Percentiles rank a stretch among this genome's conserved stretches.
These are phyloP conservation scores for Scytalopus superciliaris DNA, from an alignment of 2,113 vertebrate genomes.

Conservation along the genomic window DNA sequence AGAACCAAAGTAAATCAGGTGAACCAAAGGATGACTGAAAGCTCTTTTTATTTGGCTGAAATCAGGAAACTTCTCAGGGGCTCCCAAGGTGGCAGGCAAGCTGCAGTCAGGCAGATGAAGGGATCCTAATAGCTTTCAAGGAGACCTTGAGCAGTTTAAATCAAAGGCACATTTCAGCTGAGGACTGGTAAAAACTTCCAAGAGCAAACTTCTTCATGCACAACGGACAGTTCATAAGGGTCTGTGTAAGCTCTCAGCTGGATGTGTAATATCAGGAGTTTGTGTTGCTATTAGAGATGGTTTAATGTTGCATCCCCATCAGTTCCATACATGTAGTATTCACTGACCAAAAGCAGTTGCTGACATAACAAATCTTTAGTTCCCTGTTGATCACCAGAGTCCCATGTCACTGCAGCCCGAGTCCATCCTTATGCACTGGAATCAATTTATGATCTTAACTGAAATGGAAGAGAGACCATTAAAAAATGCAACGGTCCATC, in stretches of 20 bases:
- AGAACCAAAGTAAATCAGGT: not conserved
- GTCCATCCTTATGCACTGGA: not conserved
- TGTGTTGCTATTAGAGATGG: not conserved
- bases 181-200: not conserved
- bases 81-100: not conserved
- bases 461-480: not conserved
- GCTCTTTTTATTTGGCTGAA: not conserved
- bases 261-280: not conserved
- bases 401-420: fast-evolving
- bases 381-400: not conserved
- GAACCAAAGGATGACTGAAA: not conserved
- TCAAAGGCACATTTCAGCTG: not conserved
- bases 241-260: not conserved
- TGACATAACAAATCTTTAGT: not conserved
- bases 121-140: not conserved
- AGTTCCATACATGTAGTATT: not conserved
- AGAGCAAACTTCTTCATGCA: not conserved
- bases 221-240: not conserved
- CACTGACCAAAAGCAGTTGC: not conserved
- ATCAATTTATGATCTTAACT: not conserved
- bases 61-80: not conserved
- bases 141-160: not conserved
- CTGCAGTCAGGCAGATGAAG: not conserved
- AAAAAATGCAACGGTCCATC: not conserved
- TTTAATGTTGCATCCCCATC: not conserved